phyloP scores from a whole-genome alignment of 2,888 invertebrate genomes.

The Melanostoma scalare region DNA sequence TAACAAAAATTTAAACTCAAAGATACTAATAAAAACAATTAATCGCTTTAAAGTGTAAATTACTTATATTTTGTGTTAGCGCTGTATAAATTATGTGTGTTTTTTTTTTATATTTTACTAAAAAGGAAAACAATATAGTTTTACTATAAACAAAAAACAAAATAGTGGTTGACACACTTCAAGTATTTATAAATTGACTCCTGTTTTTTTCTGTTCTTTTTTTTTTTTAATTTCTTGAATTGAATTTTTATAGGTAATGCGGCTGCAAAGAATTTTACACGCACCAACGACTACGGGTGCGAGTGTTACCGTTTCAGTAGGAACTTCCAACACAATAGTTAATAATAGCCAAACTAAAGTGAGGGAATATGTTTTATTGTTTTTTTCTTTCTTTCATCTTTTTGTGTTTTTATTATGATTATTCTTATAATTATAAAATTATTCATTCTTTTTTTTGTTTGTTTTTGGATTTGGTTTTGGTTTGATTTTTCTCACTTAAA shows the following conservation, averaged over 20 bases:
- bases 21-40: constrained; percentile 16
- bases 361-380: constrained; percentile 74
- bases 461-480: constrained; percentile 26
- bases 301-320: constrained; percentile 81
- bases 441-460: constrained; percentile 9
- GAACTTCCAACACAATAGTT: constrained; percentile 81
- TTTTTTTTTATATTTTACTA: constrained; percentile 16
- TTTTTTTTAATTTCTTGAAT: constrained; percentile 71
- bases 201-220: constrained; percentile 74
- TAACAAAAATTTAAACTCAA: background rate
- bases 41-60: constrained; percentile 57
- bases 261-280: constrained; percentile 91
- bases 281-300: constrained; percentile 83
- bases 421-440: constrained; percentile 25
- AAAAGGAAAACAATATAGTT: constrained; percentile 27
- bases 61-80: constrained; percentile 23
- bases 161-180: constrained; percentile 50
- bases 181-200: constrained; percentile 62
- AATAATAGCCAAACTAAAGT: constrained; percentile 81
- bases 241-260: constrained; percentile 86
- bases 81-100: constrained; percentile 24
- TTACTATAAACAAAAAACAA: constrained; percentile 32
- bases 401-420: constrained; percentile 12
- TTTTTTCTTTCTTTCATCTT: constrained; percentile 33
- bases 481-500: constrained; percentile 17